These are phyloP conservation scores for Archaeoteleia sp. DNA, from an alignment of 2,888 invertebrate species.

Conservation along the genomic window DNA sequence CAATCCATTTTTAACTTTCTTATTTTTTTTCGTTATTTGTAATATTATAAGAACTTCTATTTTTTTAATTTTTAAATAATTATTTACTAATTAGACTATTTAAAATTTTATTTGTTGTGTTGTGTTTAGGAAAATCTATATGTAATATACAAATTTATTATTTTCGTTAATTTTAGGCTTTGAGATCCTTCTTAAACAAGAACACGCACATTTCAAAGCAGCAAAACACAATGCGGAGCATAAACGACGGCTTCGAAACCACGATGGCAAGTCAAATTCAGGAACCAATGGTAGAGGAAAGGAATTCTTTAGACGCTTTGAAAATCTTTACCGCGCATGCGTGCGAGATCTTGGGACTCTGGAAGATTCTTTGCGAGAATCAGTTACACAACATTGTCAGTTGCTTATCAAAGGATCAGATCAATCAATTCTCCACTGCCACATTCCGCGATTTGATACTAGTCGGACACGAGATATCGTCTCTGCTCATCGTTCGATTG, in stretches of 20 bases:
- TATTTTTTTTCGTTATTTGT: too few species aligned
- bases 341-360: slow-evolving; percentile 92
- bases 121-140: too few species aligned
- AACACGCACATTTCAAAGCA: slow-evolving; percentile 78
- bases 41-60: too few species aligned
- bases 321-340: slow-evolving; percentile 85
- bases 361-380: slow-evolving; percentile 95
- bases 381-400: slow-evolving; percentile 89
- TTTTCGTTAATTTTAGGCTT: slow-evolving; percentile 76
- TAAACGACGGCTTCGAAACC: slow-evolving; percentile 66
- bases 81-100: too few species aligned
- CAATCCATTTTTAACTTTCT: too few species aligned
- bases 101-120: too few species aligned
- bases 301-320: slow-evolving; percentile 85
- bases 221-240: slow-evolving; percentile 59
- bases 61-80: too few species aligned
- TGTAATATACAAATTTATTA: too few species aligned
- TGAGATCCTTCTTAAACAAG: slow-evolving; percentile 84
- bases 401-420: slow-evolving; percentile 80
- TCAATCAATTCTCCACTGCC: slow-evolving; percentile 78
- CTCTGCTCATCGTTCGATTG: slow-evolving; percentile 86
- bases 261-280: slow-evolving; percentile 64
- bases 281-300: slow-evolving; percentile 79
- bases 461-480: slow-evolving; percentile 85
- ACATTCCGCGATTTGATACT: slow-evolving; percentile 85